phyloP scores from a whole-genome alignment of 2,888 invertebrate genomes.

The Dolichomitus sp. region DNA sequence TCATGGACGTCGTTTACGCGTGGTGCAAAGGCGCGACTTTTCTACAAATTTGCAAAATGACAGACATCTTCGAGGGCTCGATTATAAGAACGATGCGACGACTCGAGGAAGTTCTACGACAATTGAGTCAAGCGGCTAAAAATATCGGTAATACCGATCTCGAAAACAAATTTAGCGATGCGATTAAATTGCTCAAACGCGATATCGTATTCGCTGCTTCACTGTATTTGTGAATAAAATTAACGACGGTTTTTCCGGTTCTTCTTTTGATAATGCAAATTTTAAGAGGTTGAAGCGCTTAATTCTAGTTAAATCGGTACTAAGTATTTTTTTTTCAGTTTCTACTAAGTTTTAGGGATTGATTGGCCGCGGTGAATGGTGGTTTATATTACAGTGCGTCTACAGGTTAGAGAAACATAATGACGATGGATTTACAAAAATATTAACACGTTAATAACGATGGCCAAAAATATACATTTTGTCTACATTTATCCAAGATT shows the following conservation, averaged over 20 bases:
- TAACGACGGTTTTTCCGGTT: background rate
- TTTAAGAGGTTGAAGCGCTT: background rate
- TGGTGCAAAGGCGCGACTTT: slow-evolving; percentile 99
- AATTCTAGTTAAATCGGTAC: no score
- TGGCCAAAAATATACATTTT: no score
- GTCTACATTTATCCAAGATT: no score
- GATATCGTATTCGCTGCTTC: slow-evolving; percentile 99
- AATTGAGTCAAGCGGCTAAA: slow-evolving; percentile 98
- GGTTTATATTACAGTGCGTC: no score
- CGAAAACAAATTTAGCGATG: slow-evolving; percentile 98
- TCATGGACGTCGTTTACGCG: slow-evolving; percentile 98
- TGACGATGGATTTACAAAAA: no score
- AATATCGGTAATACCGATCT: slow-evolving; percentile 98
- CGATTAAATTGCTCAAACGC: slow-evolving; percentile 96
- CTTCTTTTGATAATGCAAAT: slow-evolving; percentile 4
- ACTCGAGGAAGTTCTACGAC: slow-evolving; percentile 97
- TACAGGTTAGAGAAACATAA: no score
- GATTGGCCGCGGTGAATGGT: no score
- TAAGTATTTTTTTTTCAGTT: no score
- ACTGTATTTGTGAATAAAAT: slow-evolving; percentile 91
- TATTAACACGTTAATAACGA: no score
- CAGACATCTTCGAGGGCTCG: slow-evolving; percentile 98
- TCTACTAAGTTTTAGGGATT: no score
- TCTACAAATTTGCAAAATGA: slow-evolving; percentile 97
- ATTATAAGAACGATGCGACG: slow-evolving; percentile 97